These are phyloP conservation scores for Pygoscelis adeliae DNA, from an alignment of 2,113 vertebrate species.

Conservation along the genomic window DNA sequence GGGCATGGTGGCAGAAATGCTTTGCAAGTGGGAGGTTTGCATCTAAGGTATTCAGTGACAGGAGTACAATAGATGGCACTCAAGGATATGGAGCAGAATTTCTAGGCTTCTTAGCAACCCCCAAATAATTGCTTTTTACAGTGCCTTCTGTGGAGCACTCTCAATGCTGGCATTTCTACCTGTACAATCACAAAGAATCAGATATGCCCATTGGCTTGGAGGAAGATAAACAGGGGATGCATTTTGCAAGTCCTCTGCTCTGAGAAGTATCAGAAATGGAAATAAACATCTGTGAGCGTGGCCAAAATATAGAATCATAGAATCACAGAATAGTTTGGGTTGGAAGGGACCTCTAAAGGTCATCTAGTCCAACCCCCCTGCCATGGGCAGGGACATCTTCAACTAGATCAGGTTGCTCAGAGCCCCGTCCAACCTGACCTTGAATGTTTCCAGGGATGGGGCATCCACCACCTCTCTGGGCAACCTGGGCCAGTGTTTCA, in stretches of 20 bases:
- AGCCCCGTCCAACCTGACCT: no score
- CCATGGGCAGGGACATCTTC: no score
- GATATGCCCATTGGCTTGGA: not conserved
- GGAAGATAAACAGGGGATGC: not conserved
- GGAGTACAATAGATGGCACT: not conserved
- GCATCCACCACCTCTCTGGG: no score
- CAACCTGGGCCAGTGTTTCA: no score
- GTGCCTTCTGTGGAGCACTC: not conserved
- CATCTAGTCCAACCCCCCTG: no score
- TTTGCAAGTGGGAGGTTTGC: not conserved
- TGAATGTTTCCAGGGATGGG: no score
- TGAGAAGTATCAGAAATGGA: not conserved
- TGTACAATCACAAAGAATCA: accelerated
- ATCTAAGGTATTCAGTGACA: not conserved
- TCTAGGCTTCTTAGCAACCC: not conserved
- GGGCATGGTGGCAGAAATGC: not conserved
- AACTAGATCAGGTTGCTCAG: no score
- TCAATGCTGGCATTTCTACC: not conserved
- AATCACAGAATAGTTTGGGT: no score
- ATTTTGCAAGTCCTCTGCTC: not conserved
- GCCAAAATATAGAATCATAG: not conserved
- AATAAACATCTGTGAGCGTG: not conserved
- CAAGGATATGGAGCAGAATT: not conserved
- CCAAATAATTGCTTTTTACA: not conserved
- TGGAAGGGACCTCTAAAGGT: no score